Evolutionary conservation across 2,113 vertebrate genomes (phyloP).

Genomic region (Gopherus evgoodei): DNA sequence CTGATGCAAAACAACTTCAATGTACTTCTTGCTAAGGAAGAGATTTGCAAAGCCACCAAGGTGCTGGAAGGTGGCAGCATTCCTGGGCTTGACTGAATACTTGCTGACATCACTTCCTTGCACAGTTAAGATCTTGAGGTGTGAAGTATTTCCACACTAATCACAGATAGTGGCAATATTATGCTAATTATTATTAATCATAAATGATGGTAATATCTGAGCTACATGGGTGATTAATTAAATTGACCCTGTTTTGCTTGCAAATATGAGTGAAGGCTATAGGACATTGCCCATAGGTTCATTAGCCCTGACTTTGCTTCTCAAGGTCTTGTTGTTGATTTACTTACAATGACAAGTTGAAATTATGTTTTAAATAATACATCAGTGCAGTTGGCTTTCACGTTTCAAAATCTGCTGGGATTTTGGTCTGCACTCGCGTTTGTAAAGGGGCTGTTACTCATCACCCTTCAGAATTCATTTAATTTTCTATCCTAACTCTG

Average conservation of each 20-base stretch:
- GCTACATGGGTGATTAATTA: slow-evolving; percentile 33
- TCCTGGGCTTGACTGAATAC: not conserved
- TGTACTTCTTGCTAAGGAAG: not conserved
- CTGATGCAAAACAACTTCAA: slow-evolving; percentile 32
- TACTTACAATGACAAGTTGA: not conserved
- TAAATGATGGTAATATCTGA: not conserved
- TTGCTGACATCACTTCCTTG: slow-evolving; percentile 43
- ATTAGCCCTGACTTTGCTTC: slow-evolving; percentile 11
- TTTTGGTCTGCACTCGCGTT: slow-evolving; percentile 6
- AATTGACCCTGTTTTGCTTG: slow-evolving; percentile 36
- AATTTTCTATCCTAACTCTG: not conserved
- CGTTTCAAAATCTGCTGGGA: slow-evolving; percentile 11
- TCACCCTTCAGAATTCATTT: slow-evolving; percentile 12
- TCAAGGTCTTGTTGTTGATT: not conserved
- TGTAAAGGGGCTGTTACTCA: not conserved
- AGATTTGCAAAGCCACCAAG: slow-evolving; percentile 20
- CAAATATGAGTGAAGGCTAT: slow-evolving; percentile 18
- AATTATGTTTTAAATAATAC: slow-evolving; percentile 44
- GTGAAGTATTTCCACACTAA: slow-evolving; percentile 18
- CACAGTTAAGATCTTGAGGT: not conserved
- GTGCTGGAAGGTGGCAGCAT: not conserved
- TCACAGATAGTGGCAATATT: not conserved
- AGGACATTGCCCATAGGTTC: not conserved
- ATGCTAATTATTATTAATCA: not conserved
- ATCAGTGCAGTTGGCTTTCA: slow-evolving; percentile 15